Evolutionary conservation across 1,140 invertebrate genomes (phyloP).

Genomic region (Pseudomyrmex dendroicus): DNA sequence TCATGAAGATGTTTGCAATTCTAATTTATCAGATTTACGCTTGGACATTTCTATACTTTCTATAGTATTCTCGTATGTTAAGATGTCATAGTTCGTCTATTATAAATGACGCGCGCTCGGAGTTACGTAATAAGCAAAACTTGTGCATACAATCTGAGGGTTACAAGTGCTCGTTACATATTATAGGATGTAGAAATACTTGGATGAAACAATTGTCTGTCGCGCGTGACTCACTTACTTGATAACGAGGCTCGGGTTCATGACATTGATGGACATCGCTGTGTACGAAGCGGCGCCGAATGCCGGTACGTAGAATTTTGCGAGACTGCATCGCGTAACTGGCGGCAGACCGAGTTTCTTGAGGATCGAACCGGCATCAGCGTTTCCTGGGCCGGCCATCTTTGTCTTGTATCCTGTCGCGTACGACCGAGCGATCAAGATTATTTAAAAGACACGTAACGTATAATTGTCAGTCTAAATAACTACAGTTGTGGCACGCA

Average conservation of each 20-base stretch:
- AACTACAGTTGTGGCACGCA: too few relatives aligned
- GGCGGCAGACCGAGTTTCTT: constrained; percentile 86
- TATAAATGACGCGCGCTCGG: background rate
- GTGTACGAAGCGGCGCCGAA: constrained; percentile 87
- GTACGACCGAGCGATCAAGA: background rate
- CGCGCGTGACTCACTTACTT: constrained; percentile 80
- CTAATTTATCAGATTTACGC: too few relatives aligned
- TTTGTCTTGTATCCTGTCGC: background rate
- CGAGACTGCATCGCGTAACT: constrained; percentile 86
- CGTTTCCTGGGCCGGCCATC: constrained; percentile 72
- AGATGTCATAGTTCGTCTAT: background rate
- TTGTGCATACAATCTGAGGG: too few relatives aligned
- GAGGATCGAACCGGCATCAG: constrained; percentile 61
- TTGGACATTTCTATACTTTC: too few relatives aligned
- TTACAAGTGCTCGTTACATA: background rate
- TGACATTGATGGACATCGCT: constrained; percentile 88
- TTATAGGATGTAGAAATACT: background rate
- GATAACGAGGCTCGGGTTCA: constrained; percentile 87
- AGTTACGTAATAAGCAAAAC: constrained; percentile 34
- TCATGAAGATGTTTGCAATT: background rate
- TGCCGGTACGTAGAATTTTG: constrained; percentile 87
- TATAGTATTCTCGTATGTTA: background rate
- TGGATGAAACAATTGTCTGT: background rate
- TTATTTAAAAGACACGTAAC: too few relatives aligned
- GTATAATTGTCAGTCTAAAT: too few relatives aligned